Percentiles rank a stretch among this genome's conserved stretches.
phyloP scores from a whole-genome alignment of 1,140 invertebrate genomes.

The Rhopalosiphum maidis region DNA sequence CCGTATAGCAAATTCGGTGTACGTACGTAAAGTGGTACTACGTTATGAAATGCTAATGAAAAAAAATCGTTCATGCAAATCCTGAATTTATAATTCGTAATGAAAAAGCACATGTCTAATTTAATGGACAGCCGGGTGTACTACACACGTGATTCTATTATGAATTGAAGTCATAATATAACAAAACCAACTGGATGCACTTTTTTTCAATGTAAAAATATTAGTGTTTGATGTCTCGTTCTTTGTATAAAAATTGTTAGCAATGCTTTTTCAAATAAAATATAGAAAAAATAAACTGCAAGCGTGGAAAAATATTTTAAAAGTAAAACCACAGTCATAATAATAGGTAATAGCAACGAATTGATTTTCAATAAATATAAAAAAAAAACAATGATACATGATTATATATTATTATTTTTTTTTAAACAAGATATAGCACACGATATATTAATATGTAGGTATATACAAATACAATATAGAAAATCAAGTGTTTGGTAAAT shows the following conservation, averaged over 20 bases:
- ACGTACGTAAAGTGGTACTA: neutral
- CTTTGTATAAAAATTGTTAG: neutral
- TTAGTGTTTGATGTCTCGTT: neutral
- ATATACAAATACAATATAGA: too few relatives aligned
- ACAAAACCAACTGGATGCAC: neutral
- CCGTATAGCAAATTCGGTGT: neutral
- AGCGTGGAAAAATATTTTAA: neutral
- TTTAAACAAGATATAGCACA: too few relatives aligned
- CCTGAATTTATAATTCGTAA: constrained; percentile 18
- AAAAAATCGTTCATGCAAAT: neutral
- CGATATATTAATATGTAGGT: too few relatives aligned
- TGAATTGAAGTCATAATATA: neutral
- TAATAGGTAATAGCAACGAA: neutral
- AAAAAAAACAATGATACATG: too few relatives aligned
- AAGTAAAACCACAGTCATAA: neutral
- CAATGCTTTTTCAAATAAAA: neutral
- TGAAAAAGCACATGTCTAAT: neutral
- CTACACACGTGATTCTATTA: neutral
- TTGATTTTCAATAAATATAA: too few relatives aligned
- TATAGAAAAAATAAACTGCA: neutral
- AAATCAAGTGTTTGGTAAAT: neutral
- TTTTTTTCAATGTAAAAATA: neutral
- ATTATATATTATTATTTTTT: too few relatives aligned
- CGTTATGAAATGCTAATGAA: constrained; percentile 27
- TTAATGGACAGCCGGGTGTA: neutral